Base-by-base conservation (phyloP, 2,113 vertebrate genomes). In the Odocoileus virginianus region DNA sequence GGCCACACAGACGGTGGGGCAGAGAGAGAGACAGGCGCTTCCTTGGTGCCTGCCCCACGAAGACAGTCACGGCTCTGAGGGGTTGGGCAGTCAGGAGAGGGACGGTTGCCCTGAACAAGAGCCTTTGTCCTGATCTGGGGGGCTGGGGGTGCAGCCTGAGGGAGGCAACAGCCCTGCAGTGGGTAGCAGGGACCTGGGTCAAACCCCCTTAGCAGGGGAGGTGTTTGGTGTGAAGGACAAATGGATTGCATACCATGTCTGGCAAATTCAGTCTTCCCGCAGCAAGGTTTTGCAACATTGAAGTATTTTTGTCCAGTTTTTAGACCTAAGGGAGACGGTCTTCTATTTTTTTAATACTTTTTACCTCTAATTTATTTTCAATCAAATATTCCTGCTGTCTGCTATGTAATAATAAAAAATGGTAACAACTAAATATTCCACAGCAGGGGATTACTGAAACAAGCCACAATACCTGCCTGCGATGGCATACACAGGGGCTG, bases 331-430 rank as follows among this genome's bases (percentile, higher is more conserved):
- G 21, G 5, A 83, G 25, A 33, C 4, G 11, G 5, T 8, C 1
- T 81, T 57, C 55, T 87, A 7, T 17, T 78, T 85, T 85, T 78
- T 30, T 78, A 33, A 33, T 55, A 0, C n/a, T 33, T 30, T 96
- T 88, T 45, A 52, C 93, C 94, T 94, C 58, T 50, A 91, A 71
- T 52, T 76, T 78, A 7, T 74, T 95, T 87, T 55, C 33, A 54
- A 28, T 52, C 79, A 85, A 14, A 17, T 81, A 54, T 8, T 78
- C 12, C 87, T 25, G 9, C 43, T 58, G 10, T 67, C 2, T 83
- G 17, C 64, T 14, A 9, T 28, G 11, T 25, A 27, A 43, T 50
- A 19, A 25, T 64, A 50, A 57, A 76, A 33, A 33, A 25, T 40
- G 61, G 47, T 87, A 36, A 43, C 60, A n/a, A 3, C 30, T 16